Evolutionary conservation across 2,888 invertebrate species (phyloP).

Genomic region (Acanthacorydalis orientalis): DNA sequence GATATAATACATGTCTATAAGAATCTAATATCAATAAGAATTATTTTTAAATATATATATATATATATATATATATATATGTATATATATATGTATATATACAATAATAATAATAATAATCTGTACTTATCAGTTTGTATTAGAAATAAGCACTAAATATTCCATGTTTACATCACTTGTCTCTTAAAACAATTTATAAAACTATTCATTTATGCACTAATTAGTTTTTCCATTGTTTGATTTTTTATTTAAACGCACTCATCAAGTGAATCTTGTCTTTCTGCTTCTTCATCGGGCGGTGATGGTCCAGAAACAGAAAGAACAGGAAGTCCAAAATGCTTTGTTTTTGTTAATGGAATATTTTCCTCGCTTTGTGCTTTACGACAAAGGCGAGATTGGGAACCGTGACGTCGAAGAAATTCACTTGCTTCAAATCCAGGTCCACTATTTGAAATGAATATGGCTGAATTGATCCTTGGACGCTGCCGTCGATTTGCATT

Average conservation of each 20-base stretch:
- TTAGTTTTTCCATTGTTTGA: too few species aligned
- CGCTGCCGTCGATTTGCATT: constrained; percentile 39
- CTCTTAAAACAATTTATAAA: too few species aligned
- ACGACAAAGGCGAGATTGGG: constrained; percentile 60
- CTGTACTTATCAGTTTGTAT: too few species aligned
- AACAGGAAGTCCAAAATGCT: constrained; percentile 55
- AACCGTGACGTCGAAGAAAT: constrained; percentile 62
- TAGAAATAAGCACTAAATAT: too few species aligned
- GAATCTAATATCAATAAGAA: too few species aligned
- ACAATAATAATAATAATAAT: too few species aligned
- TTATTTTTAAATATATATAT: too few species aligned
- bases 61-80: too few species aligned
- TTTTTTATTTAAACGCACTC: constrained; percentile 35
- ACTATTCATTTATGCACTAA: too few species aligned
- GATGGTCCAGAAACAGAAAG: constrained; percentile 67
- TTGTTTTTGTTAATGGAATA: constrained; percentile 31
- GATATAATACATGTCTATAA: too few species aligned
- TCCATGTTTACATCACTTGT: too few species aligned
- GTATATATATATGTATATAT: too few species aligned
- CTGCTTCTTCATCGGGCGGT: constrained; percentile 53
- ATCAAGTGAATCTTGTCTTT: constrained; percentile 30
- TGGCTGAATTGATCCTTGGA: constrained; percentile 71
- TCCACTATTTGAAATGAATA: constrained; percentile 62
- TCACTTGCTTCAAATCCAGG: constrained; percentile 64
- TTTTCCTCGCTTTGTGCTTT: constrained; percentile 63